A percentile compares a stretch with the other conserved stretches of the same genome.
Evolutionary conservation across 2,888 invertebrate genomes (phyloP).

Genomic region (Ophion ellenae): DNA sequence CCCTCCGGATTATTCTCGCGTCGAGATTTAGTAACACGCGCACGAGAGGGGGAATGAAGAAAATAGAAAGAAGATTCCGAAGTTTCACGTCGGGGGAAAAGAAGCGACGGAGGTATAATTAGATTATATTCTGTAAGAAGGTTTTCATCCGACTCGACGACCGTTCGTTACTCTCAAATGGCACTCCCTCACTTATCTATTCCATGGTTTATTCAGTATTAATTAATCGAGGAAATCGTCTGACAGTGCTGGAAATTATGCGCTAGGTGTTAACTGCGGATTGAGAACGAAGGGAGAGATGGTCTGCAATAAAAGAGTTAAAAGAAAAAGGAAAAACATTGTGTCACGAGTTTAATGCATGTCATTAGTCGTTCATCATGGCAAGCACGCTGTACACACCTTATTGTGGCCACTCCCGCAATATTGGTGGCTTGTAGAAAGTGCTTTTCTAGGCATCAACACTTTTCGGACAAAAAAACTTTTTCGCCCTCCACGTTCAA

Average conservation of each 20-base stretch:
- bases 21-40: conserved; percentile 34
- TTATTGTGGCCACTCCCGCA: background rate
- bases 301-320: background rate
- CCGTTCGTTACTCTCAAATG: conserved; percentile 17
- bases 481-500: background rate
- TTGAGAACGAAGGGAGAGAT: background rate
- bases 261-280: background rate
- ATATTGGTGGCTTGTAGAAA: background rate
- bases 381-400: background rate
- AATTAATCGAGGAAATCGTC: conserved; percentile 12
- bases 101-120: conserved; percentile 41
- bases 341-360: background rate
- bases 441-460: too few relatives aligned
- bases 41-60: background rate
- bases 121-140: conserved; percentile 35
- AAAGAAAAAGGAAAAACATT: too few relatives aligned
- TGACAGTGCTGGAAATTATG: background rate
- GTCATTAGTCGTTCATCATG: background rate
- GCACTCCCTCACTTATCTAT: conserved; percentile 16
- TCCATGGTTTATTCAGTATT: conserved; percentile 12
- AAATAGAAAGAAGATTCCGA: conserved; percentile 26
- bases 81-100: conserved; percentile 27
- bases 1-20: conserved; percentile 40
- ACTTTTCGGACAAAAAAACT: background rate
- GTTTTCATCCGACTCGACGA: conserved; percentile 35